phyloP scores from a whole-genome alignment of 2,113 vertebrate species.

The Alosa alosa region DNA sequence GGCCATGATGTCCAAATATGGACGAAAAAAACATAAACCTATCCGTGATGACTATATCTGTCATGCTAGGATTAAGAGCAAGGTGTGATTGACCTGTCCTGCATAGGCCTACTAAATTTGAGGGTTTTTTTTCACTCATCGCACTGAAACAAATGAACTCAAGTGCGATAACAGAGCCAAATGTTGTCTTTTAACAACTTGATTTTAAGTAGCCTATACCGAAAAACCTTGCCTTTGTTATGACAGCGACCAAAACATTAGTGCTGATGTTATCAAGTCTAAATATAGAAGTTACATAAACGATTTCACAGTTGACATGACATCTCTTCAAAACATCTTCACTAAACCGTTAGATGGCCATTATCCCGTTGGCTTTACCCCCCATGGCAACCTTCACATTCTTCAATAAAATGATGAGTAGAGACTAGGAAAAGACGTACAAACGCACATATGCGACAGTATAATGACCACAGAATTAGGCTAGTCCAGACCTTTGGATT shows the following conservation, averaged over 20 bases:
- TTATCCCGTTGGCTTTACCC: not conserved
- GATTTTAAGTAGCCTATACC: not conserved
- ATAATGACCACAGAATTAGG: not conserved
- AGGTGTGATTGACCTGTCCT: not conserved
- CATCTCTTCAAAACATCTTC: not conserved
- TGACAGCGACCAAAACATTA: not conserved
- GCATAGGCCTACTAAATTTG: no score
- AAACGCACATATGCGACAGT: not conserved
- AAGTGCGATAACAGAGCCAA: not conserved
- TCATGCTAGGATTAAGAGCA: not conserved
- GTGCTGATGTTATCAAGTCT: slow-evolving; percentile 9
- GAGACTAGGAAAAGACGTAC: not conserved
- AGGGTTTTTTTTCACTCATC: no score
- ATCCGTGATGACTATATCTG: not conserved
- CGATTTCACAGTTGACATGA: slow-evolving; percentile 2
- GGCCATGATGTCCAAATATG: not conserved
- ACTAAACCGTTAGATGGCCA: slow-evolving; percentile 7
- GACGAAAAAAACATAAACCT: not conserved
- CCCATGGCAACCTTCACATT: not conserved
- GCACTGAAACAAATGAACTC: no score
- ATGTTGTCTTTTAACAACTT: not conserved
- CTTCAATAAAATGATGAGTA: not conserved
- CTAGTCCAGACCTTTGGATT: slow-evolving; percentile 40
- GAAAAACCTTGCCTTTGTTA: not conserved
- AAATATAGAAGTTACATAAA: slow-evolving; percentile 25